Evolutionary conservation across 2,888 invertebrate species (phyloP), one percentile per base, ranked within the genome.

Genomic region (Melipona bicolor): DNA sequence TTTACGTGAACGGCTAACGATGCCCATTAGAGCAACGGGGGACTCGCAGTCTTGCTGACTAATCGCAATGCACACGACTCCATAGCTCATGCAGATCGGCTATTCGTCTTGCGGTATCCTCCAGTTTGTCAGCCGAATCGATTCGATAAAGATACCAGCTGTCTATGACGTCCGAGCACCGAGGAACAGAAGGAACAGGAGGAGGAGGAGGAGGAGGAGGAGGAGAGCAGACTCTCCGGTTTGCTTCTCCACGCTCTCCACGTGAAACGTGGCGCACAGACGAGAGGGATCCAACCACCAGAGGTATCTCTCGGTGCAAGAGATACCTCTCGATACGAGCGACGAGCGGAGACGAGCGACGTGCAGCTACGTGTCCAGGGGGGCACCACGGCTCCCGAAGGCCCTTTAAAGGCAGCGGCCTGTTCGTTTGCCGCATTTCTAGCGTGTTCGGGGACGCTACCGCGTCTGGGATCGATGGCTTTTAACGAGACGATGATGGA

Each of bases 91-190:
- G 93, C 93, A 93, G 93, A 93, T 92, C 92, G 91, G 90, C 92
- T 92, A 93, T 93, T 92, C 93, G 93, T 93, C 93, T 94, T 92
- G 88, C 90, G 90, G 91, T 90, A 92, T 91, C 91, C 92, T 91
- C 93, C 91, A 93, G 93, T 93, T 93, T 94, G 93, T 94, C 93
- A 94, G 93, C 89, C 93, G 90, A 93, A 93, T 92, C 92, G 93
- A 93, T 93, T 90, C 92, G 92, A 92, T 93, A 93, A 92, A 93
- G 93, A 93, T 93, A 92, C 91, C 91, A 93, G 91, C 90, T 88
- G 90, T 90, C 91, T 91, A 92, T 93, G 93, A 93, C 90, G 91
- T 88, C 88, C 87, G 88, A 43, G 43, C 43, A 86, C 83, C 84
- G 79, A 27, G 61, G 6, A 24, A 24, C 24, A 24, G 24, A 24